Evolutionary conservation across 1,140 invertebrate species (phyloP).

Genomic region (Oncopodura yosiiana): DNA sequence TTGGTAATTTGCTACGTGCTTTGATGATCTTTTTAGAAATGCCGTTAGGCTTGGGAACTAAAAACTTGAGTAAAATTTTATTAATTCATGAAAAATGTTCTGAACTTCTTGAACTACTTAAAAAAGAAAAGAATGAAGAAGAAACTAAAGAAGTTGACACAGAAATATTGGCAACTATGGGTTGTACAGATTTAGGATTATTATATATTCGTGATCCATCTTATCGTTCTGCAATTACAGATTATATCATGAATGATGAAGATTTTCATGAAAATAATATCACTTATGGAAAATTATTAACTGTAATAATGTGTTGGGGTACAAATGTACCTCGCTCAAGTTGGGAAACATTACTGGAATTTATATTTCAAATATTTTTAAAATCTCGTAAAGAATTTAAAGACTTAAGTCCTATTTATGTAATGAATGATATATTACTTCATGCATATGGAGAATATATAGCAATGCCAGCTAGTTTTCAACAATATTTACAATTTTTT

Average conservation of each 20-base stretch:
- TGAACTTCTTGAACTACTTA: neutral
- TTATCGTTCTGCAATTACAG: neutral
- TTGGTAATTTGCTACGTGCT: neutral
- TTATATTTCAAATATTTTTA: neutral
- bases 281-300: too few species aligned
- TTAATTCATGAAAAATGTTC: slow-evolving; percentile 2
- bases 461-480: neutral
- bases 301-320: too few species aligned
- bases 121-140: neutral
- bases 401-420: slow-evolving; percentile 1
- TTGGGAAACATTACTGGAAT: neutral
- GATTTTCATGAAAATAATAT: too few species aligned
- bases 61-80: neutral
- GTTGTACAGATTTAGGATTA: neutral
- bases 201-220: neutral
- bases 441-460: neutral
- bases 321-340: neutral
- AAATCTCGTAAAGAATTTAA: neutral
- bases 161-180: neutral
- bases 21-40: neutral
- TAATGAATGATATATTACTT: neutral
- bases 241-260: neutral
- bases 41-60: too few species aligned
- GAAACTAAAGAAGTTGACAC: neutral
- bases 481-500: slow-evolving; percentile 4